These are phyloP conservation scores for Urophycis tenuis DNA, from an alignment of 2,797 vertebrate genomes.

Conservation along the genomic window DNA sequence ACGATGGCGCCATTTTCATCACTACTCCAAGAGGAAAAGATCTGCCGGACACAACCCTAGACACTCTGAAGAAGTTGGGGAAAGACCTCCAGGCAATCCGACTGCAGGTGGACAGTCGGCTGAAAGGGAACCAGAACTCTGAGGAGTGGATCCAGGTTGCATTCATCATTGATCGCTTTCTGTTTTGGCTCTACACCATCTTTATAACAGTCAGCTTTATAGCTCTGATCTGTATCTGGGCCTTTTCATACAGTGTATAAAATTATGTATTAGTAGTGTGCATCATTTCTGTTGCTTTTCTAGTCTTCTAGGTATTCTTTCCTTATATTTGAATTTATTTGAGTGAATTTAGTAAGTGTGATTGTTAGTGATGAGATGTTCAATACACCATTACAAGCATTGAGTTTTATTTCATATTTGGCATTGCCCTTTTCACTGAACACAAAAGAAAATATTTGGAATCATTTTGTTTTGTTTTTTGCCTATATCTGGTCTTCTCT, in stretches of 20 bases:
- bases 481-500: neutral
- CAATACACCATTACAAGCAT: neutral
- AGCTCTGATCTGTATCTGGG: constrained; percentile 60
- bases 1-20: neutral
- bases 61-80: constrained; percentile 39
- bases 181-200: constrained; percentile 59
- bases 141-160: constrained; percentile 65
- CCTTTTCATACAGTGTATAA: constrained; percentile 22
- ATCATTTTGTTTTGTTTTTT: too few species aligned
- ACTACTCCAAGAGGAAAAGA: neutral
- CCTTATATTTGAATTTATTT: neutral
- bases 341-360: neutral
- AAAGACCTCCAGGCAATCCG: constrained; percentile 40
- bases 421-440: neutral
- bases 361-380: neutral
- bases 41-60: constrained; percentile 16
- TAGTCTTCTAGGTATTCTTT: neutral
- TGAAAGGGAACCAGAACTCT: constrained; percentile 17
- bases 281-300: neutral
- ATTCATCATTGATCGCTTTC: constrained; percentile 61
- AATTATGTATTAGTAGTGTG: neutral
- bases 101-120: constrained; percentile 39
- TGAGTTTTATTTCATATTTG: neutral
- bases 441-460: neutral
- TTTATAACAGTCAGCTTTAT: constrained; percentile 64